Base-by-base conservation (phyloP, 1,140 invertebrate species). In the Macrobrachium nipponense region DNA sequence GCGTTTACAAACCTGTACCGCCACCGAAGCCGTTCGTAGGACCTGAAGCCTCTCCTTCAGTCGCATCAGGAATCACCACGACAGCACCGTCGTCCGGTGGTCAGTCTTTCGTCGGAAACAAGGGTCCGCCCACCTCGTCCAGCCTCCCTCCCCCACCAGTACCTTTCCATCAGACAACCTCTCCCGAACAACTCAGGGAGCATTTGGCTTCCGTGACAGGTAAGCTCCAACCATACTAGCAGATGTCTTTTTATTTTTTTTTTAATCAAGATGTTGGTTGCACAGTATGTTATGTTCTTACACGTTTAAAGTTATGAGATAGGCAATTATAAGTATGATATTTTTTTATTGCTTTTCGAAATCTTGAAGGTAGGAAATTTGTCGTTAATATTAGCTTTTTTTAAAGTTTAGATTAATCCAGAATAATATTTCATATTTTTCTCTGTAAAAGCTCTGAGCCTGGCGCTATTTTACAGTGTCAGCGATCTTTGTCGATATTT, bases 1-100 rank as follows among this genome's bases (percentile, higher is more conserved):
- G 82, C 23, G 73, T 84, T 12, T 76, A 77, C 60, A 84, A 77
- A 51, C 82, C 82, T 14, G 72, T 84, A n/a, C 82, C 82, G 8
- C 82, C 73, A 17, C 82, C 82, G 2, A 77, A 84, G 82, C 82
- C 82, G 15, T 84, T 77, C n/a, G 2, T 17, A 23, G 60, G 61
- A 20, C 17, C 70, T 14, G n/a, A 58, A 5, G 18, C 36, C 20
- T 23, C 73, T 64, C 18, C 73, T 62, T 15, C 80, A n/a, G 8
- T 18, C 20, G 5, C 75, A 17, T 12, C 79, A 68, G 66, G 62
- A 59, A 58, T 11, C 10, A 51, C 51, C 10, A 51, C 51, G 59
- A 20, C 51, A 60, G 2, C 51, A 81, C 18, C 62, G 8, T 15
- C 78, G 14, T 27, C 23, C 7, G 36, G 17, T 23, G 27, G 4